Base-by-base conservation (phyloP, 2,113 vertebrate species). In the Puffinus mauretanicus region DNA sequence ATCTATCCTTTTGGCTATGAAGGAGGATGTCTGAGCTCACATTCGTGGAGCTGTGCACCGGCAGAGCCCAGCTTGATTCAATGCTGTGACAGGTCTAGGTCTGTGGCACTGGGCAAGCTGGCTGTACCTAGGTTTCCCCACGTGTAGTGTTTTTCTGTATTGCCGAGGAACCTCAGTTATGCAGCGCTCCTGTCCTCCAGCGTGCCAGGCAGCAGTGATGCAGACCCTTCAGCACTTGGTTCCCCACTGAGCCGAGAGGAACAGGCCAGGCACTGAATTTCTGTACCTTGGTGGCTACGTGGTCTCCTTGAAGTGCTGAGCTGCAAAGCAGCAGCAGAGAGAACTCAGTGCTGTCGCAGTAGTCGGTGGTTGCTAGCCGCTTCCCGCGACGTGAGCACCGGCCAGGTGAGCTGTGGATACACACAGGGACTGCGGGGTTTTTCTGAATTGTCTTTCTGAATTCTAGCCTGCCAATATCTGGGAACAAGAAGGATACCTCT, bases 401-500 rank as follows among this genome's bases (percentile, higher is more conserved):
- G 5, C 5, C 17, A 32, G 29, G 19, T 25, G 34, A 88, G 18
- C 36, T 51, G 36, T 40, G 29, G 62, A 10, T 9, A 11, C 25
- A 17, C 40, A 19, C 4, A 21, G 7, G 19, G 34, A 3, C 34
- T 44, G 22, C 1, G 4, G 11, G 5, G 0, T 17, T 22, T 80
- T 77, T 52, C 20, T 54, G 40, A 58, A 3, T 46, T 21, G n/a
- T 21, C 34, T 30, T 84, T 75, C 57, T 65, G 40, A 30, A 22
- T 40, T 84, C 71, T 58, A 21, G 36, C 27, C 34, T 82, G 27
- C 16, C 47, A 13, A 1, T 25, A n/a, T 8, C 36, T 34, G 44
- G 36, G 21, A 42, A 36, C 2, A 5, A 5, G 22, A 38, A 72
- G n/a, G 22, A 27, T 18, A 9, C 16, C 22, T 73, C 13, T 19